Evolutionary conservation across 1,140 invertebrate species (phyloP).

Genomic region (Diorhabda carinulata): DNA sequence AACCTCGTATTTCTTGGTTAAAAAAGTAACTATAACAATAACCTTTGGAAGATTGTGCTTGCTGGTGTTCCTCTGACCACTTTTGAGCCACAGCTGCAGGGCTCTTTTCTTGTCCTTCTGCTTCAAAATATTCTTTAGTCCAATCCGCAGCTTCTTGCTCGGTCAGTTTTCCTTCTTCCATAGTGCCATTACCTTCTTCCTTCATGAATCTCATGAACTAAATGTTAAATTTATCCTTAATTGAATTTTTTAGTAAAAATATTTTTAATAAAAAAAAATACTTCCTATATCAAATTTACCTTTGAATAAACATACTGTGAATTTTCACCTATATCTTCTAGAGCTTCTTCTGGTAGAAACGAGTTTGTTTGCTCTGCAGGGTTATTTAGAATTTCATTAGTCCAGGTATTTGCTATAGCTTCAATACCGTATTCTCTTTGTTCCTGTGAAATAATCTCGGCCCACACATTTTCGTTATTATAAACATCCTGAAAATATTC

Average conservation of each 20-base stretch:
- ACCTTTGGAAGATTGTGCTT: slow-evolving; percentile 16
- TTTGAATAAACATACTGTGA: slow-evolving; percentile 68
- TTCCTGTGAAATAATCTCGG: slow-evolving; percentile 39
- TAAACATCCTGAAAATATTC: slow-evolving; percentile 26
- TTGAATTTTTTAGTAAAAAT: too few species aligned
- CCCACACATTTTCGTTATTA: slow-evolving; percentile 41
- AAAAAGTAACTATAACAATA: neutral
- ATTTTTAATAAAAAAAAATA: neutral
- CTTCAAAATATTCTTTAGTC: slow-evolving; percentile 53
- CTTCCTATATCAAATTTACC: slow-evolving; percentile 43
- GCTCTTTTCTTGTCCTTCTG: slow-evolving; percentile 25
- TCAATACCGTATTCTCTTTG: slow-evolving; percentile 30
- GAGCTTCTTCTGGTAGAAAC: slow-evolving; percentile 51
- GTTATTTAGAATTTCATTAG: slow-evolving; percentile 24
- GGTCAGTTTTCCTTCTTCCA: slow-evolving; percentile 47
- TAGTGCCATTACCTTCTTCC: slow-evolving; percentile 65
- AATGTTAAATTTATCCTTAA: slow-evolving; percentile 13
- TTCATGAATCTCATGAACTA: slow-evolving; percentile 86
- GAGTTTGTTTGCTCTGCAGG: slow-evolving; percentile 11
- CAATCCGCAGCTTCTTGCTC: slow-evolving; percentile 51
- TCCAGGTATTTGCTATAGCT: slow-evolving; percentile 24
- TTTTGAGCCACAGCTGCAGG: slow-evolving; percentile 37
- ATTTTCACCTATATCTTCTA: slow-evolving; percentile 58
- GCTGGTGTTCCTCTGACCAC: slow-evolving; percentile 28
- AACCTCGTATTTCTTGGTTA: neutral